These are phyloP conservation scores for Ptyas mucosa DNA, from an alignment of 2,113 vertebrate genomes.

Conservation along the genomic window DNA sequence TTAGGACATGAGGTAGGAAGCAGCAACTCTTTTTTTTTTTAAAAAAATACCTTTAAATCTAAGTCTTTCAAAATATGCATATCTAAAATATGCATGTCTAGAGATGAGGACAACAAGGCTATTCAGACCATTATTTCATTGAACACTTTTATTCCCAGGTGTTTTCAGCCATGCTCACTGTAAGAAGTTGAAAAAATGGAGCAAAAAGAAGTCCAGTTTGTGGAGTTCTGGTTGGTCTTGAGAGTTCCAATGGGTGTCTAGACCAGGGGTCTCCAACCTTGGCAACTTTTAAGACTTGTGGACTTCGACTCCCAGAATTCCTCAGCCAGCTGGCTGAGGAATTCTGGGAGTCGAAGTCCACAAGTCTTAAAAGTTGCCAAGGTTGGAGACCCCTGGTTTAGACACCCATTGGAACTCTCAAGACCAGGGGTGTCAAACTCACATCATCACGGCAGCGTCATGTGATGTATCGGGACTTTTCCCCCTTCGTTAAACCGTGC, in stretches of 20 bases:
- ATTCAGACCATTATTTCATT: not conserved
- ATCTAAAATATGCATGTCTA: not conserved
- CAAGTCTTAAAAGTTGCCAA: too few relatives aligned
- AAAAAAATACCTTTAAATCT: not conserved
- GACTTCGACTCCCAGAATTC: too few relatives aligned
- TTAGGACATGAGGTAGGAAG: not conserved
- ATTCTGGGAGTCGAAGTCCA: too few relatives aligned
- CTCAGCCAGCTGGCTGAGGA: too few relatives aligned
- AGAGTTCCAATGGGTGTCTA: not conserved
- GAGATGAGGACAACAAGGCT: not conserved
- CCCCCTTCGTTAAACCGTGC: too few relatives aligned
- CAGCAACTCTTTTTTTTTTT: too few relatives aligned
- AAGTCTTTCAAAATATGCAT: not conserved
- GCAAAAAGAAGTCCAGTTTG: not conserved
- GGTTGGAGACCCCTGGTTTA: not conserved
- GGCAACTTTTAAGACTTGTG: too few relatives aligned
- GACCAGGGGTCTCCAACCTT: not conserved
- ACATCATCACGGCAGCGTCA: too few relatives aligned
- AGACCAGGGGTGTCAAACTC: too few relatives aligned
- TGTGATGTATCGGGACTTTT: too few relatives aligned
- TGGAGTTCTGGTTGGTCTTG: not conserved
- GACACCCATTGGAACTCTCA: not conserved
- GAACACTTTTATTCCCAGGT: not conserved
- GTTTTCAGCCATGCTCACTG: not conserved
- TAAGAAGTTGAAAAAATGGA: not conserved